Percentiles rank a stretch among this genome's conserved stretches.
These are phyloP conservation scores for Coptodon rendalli DNA, from an alignment of 2,113 vertebrate species.

Conservation along the genomic window DNA sequence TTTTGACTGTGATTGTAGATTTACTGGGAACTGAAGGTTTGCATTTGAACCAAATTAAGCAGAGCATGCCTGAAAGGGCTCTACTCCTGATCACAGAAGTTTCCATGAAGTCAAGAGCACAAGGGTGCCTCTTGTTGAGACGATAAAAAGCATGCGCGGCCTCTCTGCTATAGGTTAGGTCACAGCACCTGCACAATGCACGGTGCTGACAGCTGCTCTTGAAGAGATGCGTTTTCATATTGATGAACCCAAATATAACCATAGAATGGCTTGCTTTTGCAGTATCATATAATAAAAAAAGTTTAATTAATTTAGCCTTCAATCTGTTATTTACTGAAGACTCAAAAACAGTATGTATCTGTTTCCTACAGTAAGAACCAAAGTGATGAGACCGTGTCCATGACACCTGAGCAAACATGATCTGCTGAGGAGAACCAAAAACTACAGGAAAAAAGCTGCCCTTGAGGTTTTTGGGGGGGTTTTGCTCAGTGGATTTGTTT, in stretches of 20 bases:
- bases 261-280: not conserved
- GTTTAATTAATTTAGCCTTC: not conserved
- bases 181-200: conserved; percentile 38
- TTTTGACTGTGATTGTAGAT: conserved; percentile 29
- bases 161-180: conserved; percentile 23
- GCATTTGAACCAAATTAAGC: conserved; percentile 50
- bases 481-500: not conserved
- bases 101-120: conserved; percentile 52
- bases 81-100: conserved; percentile 48
- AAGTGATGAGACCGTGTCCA: not conserved
- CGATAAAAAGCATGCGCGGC: conserved; percentile 20
- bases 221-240: conserved; percentile 7
- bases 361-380: not conserved
- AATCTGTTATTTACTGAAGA: not conserved
- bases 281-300: not conserved
- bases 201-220: conserved; percentile 32
- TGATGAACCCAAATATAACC: not conserved
- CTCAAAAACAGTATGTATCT: not conserved
- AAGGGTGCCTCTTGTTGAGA: conserved; percentile 61
- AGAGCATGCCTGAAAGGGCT: conserved; percentile 14
- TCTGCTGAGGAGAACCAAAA: not conserved
- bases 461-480: not conserved
- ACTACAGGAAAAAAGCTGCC: not conserved
- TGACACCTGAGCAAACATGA: not conserved
- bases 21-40: conserved; percentile 24